A percentile compares a stretch with the other conserved stretches of the same genome.
These are phyloP conservation scores for Agelas oroides DNA, from an alignment of 37 sponge, comb jelly and placozoan genomes.

Conservation along the genomic window DNA sequence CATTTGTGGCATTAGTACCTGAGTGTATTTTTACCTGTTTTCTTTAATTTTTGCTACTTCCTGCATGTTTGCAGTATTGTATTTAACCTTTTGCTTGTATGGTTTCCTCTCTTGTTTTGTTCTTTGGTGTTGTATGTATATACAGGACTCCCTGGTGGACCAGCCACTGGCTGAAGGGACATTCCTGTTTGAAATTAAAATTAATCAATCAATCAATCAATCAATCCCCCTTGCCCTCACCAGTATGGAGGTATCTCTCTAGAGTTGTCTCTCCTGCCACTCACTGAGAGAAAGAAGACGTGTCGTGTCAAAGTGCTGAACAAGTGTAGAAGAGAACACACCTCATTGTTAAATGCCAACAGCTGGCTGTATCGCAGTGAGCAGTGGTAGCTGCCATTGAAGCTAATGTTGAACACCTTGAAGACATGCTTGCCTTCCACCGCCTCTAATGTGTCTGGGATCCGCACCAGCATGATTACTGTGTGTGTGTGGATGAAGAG, in stretches of 20 bases:
- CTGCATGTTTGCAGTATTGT: no score
- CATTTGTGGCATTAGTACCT: no score
- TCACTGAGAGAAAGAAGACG: constrained; percentile 12
- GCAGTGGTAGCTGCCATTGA: constrained; percentile 74
- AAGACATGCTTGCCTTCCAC: constrained; percentile 29
- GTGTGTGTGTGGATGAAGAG: not conserved
- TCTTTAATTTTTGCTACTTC: no score
- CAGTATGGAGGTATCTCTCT: constrained; percentile 53
- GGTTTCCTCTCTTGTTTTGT: no score
- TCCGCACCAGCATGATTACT: constrained; percentile 25
- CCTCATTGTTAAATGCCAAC: constrained; percentile 62
- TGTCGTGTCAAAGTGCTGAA: constrained; percentile 13
- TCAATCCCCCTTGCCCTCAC: no score
- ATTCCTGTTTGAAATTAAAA: no score
- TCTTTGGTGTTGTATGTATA: no score
- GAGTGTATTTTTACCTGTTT: no score
- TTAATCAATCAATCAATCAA: no score
- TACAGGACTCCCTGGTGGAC: no score
- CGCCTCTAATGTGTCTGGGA: constrained; percentile 33
- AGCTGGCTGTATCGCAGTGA: constrained; percentile 78
- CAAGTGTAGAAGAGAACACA: not conserved
- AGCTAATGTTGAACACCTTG: constrained; percentile 66
- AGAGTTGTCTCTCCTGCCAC: constrained; percentile 31
- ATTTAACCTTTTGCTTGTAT: no score
- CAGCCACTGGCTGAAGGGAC: no score